Percentiles rank a stretch among this genome's conserved stretches.
Conservation (phyloP, 2,797 vertebrate species). For the Lepilemur ruficaudatus region DNA sequence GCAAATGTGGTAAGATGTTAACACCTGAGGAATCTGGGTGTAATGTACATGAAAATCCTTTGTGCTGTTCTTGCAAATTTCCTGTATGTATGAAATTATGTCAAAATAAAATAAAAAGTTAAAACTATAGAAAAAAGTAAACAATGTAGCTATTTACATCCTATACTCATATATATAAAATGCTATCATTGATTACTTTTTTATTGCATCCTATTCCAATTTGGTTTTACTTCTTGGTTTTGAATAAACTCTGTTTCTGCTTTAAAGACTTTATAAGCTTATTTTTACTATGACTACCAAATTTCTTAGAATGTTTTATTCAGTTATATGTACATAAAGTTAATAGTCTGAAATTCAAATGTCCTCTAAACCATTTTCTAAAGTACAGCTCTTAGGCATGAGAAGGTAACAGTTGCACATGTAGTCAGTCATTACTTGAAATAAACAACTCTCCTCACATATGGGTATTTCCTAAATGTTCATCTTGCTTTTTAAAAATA, state of each 20-base stretch:
- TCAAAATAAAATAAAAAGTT: background rate
- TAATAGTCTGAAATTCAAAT: background rate
- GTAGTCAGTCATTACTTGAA: background rate
- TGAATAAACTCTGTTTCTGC: constrained; percentile 21
- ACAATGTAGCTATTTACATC: background rate
- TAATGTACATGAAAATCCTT: background rate
- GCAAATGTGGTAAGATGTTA: background rate
- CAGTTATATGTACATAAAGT: background rate
- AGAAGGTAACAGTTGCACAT: background rate
- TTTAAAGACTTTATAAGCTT: background rate
- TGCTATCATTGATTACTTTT: background rate
- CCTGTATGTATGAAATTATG: background rate
- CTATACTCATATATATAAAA: background rate
- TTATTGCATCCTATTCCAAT: background rate
- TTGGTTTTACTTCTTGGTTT: constrained; percentile 9
- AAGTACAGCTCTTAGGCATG: background rate
- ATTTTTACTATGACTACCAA: background rate
- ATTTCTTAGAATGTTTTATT: constrained; percentile 9
- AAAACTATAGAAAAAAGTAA: background rate
- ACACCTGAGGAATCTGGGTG: background rate
- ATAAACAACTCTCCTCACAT: background rate
- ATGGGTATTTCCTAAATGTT: background rate
- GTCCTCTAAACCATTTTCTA: background rate
- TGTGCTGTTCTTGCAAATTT: background rate
- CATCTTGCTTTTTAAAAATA: constrained; percentile 1